Evolutionary conservation across 2,797 vertebrate species (phyloP), one percentile per base, ranked within the genome.

Genomic region (Acipenser oxyrinchus): DNA sequence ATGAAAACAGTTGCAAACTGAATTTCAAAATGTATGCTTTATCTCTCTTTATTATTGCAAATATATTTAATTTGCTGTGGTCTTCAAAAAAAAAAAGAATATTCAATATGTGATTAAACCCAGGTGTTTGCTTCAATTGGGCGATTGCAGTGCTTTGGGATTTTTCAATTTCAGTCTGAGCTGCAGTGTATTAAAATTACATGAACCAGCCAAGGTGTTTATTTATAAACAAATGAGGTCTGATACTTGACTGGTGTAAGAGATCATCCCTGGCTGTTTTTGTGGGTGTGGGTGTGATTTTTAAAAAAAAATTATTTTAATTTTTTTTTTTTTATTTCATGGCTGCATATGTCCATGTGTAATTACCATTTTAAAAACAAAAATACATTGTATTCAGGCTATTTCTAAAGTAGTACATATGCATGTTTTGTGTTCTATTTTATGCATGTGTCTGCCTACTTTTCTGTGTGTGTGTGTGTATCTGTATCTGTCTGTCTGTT

Each of bases 81-180:
- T 58, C 15, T 58, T 58, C 37, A 37, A 37, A 5, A 37, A 37
- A 37, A 37, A 37, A 37, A 37, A 37, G 3, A 37, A 37, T 37
- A 37, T 37, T 37, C 37, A 37, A 63, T 69, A 72, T 74, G 51
- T 77, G 71, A 77, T 74, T 72, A 72, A 64, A 60, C 66, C 63
- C 60, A 64, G 71, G 67, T 52, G 69, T 68, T 69, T 66, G 73
- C 66, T 71, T 69, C 64, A 37, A 4, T 37, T 4, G 37, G 64
- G 57, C 48, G 60, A 66, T 64, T 63, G 52, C 69, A 66, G 67
- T 67, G 71, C 74, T 71, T 64, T 70, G 50, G 48, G 76, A 65
- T 73, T 37, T 37, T 37, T 18, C 37, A 18, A 13, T 60, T 52
- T 67, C 11, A 11, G 10, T 51, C 23, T 11, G 7, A 37, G 60